Percentiles rank a stretch among this genome's conserved stretches.
phyloP scores from a whole-genome alignment of 2,797 vertebrate genomes.

The Hippoglossus hippoglossus region DNA sequence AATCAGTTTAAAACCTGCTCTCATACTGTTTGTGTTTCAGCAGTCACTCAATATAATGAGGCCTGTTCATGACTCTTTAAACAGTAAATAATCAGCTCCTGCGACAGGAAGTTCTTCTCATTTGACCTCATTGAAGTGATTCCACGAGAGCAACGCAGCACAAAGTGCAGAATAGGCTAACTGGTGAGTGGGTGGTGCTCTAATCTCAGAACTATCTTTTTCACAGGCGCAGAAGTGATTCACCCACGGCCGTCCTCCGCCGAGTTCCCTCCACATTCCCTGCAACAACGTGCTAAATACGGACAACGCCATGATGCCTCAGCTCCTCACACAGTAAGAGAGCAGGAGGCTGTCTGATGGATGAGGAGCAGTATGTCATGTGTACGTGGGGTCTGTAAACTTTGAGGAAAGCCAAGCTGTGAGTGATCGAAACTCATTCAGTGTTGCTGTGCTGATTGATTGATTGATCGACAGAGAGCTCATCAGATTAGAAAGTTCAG shows the following conservation, averaged over 20 bases:
- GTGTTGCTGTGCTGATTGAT: conserved; percentile 14
- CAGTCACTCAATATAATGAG: neutral
- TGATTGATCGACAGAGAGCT: conserved; percentile 9
- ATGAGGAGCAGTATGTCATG: neutral
- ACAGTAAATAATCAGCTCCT: neutral
- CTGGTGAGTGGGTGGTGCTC: conserved; percentile 63
- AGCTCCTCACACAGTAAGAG: conserved; percentile 8
- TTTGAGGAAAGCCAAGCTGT: conserved; percentile 1
- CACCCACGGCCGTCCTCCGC: conserved; percentile 39
- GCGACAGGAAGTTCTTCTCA: neutral
- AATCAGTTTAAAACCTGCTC: no score
- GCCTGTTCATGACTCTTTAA: neutral
- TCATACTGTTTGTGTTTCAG: neutral
- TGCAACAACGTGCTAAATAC: conserved; percentile 39
- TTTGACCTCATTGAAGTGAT: conserved; percentile 20
- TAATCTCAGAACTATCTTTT: conserved; percentile 57
- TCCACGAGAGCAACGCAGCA: conserved; percentile 42
- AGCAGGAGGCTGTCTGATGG: conserved; percentile 19
- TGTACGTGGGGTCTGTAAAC: neutral
- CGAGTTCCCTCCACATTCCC: conserved; percentile 39
- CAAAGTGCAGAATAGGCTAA: conserved; percentile 16
- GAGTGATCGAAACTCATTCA: conserved; percentile 19
- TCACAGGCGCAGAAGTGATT: conserved; percentile 61
- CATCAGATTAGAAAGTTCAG: conserved; percentile 19
- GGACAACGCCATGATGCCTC: neutral